These are phyloP conservation scores for Panagrolaimus sp. DNA, from an alignment of 1,140 invertebrate species.

Conservation along the genomic window DNA sequence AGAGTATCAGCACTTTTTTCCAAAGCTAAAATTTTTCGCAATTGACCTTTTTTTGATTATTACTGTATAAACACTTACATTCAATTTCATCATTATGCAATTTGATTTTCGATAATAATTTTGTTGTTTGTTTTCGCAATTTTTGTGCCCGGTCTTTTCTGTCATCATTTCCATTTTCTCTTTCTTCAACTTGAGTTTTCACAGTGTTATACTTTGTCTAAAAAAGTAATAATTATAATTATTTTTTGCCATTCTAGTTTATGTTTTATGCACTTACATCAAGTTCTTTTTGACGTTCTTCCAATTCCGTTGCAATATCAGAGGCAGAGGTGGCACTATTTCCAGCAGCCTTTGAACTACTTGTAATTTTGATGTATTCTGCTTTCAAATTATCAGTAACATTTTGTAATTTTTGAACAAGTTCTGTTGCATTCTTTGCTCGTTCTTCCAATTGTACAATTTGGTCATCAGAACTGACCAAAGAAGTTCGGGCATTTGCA, in stretches of 20 bases:
- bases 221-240: slow-evolving; percentile 21
- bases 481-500: slow-evolving; percentile 26
- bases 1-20: slow-evolving; percentile 42
- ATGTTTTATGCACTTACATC: slow-evolving; percentile 27
- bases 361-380: slow-evolving; percentile 49
- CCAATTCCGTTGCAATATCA: slow-evolving; percentile 34
- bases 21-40: slow-evolving; percentile 31
- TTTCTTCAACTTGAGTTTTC: slow-evolving; percentile 38
- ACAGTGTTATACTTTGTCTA: slow-evolving; percentile 46
- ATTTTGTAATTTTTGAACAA: slow-evolving; percentile 35
- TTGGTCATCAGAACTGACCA: slow-evolving; percentile 31
- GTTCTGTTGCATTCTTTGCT: slow-evolving; percentile 31
- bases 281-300: slow-evolving; percentile 35
- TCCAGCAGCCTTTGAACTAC: slow-evolving; percentile 38
- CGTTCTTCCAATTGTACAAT: slow-evolving; percentile 30
- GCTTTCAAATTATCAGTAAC: slow-evolving; percentile 46
- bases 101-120: slow-evolving; percentile 46
- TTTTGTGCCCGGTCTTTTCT: slow-evolving; percentile 38
- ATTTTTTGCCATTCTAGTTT: background rate
- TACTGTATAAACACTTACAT: slow-evolving; percentile 10
- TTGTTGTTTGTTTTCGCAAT: slow-evolving; percentile 39
- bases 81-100: slow-evolving; percentile 37
- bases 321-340: slow-evolving; percentile 38
- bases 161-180: slow-evolving; percentile 51
- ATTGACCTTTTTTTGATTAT: slow-evolving; percentile 9